Conservation (phyloP, 23 tunicate species). For the Ciona savignyi region DNA sequence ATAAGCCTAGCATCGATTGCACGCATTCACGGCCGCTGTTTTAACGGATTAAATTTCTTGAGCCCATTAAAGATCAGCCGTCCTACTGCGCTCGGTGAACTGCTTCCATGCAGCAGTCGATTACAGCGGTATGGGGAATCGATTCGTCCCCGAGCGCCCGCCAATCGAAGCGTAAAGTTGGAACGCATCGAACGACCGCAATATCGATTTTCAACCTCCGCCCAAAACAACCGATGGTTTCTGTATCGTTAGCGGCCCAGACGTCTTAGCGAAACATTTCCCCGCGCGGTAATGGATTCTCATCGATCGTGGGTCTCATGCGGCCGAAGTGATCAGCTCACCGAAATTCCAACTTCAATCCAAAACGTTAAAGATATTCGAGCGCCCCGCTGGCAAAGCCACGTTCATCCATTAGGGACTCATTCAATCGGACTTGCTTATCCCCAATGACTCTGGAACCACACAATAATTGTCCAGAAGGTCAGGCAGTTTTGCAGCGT, state of each 20-base stretch:
- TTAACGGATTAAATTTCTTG: background rate
- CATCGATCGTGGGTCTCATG: background rate
- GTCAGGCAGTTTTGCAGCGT: background rate
- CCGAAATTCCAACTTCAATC: background rate
- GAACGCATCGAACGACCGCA: background rate
- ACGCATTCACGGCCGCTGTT: background rate
- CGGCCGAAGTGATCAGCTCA: background rate
- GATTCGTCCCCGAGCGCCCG: background rate
- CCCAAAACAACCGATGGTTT: too few relatives aligned
- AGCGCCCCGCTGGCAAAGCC: background rate
- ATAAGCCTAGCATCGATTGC: background rate
- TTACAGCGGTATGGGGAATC: background rate
- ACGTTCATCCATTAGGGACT: background rate
- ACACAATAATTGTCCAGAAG: constrained; percentile 1
- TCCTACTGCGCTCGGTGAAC: background rate
- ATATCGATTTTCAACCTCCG: background rate
- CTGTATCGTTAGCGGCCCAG: background rate
- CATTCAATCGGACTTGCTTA: background rate
- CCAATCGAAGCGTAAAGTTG: background rate
- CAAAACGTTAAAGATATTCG: background rate
- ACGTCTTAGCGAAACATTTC: background rate
- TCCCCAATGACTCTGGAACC: background rate
- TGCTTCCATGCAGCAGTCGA: background rate
- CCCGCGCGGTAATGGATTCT: background rate
- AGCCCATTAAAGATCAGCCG: background rate